A percentile compares a stretch with the other conserved stretches of the same genome.
Conservation (phyloP, 2,113 vertebrate genomes). For the Astatotilapia flaviijosephi region DNA sequence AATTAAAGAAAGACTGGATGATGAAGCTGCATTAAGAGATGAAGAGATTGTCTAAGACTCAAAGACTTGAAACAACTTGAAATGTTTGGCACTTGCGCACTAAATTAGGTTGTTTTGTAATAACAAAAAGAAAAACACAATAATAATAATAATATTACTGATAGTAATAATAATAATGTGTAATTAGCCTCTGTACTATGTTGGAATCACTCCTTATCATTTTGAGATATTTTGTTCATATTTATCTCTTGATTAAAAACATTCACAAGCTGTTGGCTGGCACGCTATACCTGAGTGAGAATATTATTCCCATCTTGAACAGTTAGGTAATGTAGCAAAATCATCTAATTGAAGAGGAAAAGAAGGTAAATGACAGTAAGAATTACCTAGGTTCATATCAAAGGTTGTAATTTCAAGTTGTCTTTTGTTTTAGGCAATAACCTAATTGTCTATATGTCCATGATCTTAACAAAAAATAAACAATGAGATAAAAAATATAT, state of each 20-base stretch:
- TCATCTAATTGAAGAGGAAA: slow-evolving; percentile 80
- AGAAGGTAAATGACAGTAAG: slow-evolving; percentile 84
- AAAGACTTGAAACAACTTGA: slow-evolving; percentile 87
- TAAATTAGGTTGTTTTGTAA: slow-evolving; percentile 66
- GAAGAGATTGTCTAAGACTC: slow-evolving; percentile 97
- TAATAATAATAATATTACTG: slow-evolving; percentile 49
- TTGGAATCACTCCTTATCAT: slow-evolving; percentile 75
- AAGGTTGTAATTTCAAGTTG: slow-evolving; percentile 88
- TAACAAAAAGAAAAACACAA: slow-evolving; percentile 57
- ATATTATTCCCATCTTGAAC: slow-evolving; percentile 91
- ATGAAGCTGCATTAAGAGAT: slow-evolving; percentile 80
- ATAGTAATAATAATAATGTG: slow-evolving; percentile 39
- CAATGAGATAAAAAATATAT: slow-evolving; percentile 66
- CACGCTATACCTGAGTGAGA: slow-evolving; percentile 99
- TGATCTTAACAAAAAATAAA: slow-evolving; percentile 71
- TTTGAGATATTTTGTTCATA: slow-evolving; percentile 74
- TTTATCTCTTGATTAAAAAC: slow-evolving; percentile 93
- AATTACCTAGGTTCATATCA: slow-evolving; percentile 81
- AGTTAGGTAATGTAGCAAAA: slow-evolving; percentile 91
- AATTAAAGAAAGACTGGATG: slow-evolving; percentile 68
- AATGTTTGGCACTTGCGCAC: slow-evolving; percentile 94
- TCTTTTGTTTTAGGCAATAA: slow-evolving; percentile 85
- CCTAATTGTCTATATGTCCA: slow-evolving; percentile 79
- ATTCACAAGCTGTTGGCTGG: slow-evolving; percentile 99
- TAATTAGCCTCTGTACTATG: slow-evolving; percentile 67